Evolutionary conservation across 2,888 invertebrate genomes (phyloP).

Genomic region (Heliconius ismenius): DNA sequence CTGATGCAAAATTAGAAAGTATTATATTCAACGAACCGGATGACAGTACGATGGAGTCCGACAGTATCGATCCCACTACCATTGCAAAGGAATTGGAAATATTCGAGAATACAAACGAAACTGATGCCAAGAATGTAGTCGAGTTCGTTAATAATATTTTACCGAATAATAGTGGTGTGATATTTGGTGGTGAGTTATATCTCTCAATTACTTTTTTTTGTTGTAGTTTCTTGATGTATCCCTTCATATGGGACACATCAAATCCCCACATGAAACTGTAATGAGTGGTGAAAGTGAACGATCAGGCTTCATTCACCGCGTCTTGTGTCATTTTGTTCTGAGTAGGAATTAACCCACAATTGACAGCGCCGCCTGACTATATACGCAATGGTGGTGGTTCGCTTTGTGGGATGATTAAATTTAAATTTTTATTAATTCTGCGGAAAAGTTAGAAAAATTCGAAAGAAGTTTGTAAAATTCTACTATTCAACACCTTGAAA

Average conservation of each 20-base stretch:
- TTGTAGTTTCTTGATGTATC: not conserved
- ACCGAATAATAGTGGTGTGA: constrained; percentile 47
- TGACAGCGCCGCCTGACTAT: too few relatives aligned
- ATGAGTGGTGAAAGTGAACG: too few relatives aligned
- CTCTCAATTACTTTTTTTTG: not conserved
- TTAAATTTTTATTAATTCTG: too few relatives aligned
- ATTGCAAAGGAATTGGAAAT: constrained; percentile 54
- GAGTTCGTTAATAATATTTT: constrained; percentile 48
- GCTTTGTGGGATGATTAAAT: too few relatives aligned
- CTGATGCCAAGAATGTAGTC: constrained; percentile 40
- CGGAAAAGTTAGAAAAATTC: too few relatives aligned
- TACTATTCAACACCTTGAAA: too few relatives aligned
- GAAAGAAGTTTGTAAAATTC: too few relatives aligned
- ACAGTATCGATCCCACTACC: constrained; percentile 50
- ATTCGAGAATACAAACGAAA: constrained; percentile 43
- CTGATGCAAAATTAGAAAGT: constrained; percentile 12
- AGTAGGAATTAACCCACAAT: too few relatives aligned
- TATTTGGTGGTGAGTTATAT: constrained; percentile 55
- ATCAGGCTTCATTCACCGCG: too few relatives aligned
- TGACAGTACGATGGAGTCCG: constrained; percentile 56
- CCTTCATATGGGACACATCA: not conserved
- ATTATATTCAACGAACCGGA: constrained; percentile 28
- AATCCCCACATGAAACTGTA: too few relatives aligned
- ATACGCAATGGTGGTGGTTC: too few relatives aligned
- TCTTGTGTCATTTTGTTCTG: too few relatives aligned